A percentile compares a stretch with the other conserved stretches of the same genome.
These are phyloP conservation scores for Pachydiplax longipennis DNA, from an alignment of 2,888 invertebrate genomes.

Conservation along the genomic window DNA sequence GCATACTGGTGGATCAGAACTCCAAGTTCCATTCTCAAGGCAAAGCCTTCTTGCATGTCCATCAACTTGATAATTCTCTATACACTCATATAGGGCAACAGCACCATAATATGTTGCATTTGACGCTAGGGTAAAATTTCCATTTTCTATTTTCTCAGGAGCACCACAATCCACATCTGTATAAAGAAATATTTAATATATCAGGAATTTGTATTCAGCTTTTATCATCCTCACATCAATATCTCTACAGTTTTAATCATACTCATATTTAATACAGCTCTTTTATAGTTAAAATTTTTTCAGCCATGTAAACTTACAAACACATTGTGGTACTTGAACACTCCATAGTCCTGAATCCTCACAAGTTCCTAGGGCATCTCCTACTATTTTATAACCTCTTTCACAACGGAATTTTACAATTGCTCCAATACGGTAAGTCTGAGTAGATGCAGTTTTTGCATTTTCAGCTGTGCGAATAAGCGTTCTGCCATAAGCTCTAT, in stretches of 20 bases:
- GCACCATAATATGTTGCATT: constrained; percentile 91
- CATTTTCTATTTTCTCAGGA: constrained; percentile 75
- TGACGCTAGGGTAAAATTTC: constrained; percentile 79
- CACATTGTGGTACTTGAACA: constrained; percentile 81
- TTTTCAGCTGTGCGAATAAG: constrained; percentile 78
- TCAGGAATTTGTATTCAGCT: not conserved
- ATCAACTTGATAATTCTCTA: constrained; percentile 79
- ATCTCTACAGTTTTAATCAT: too few relatives aligned
- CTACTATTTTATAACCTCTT: constrained; percentile 85
- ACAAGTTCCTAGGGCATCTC: constrained; percentile 84
- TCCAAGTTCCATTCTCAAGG: constrained; percentile 90
- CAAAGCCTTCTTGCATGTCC: constrained; percentile 85
- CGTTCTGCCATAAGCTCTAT: constrained; percentile 86
- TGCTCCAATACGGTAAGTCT: constrained; percentile 86
- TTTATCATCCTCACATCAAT: too few relatives aligned
- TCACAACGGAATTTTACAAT: constrained; percentile 89
- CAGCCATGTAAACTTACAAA: constrained; percentile 69
- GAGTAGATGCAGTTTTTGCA: constrained; percentile 69
- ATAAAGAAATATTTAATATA: constrained; percentile 50
- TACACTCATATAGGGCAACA: constrained; percentile 83
- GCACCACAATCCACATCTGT: constrained; percentile 86
- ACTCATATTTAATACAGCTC: not conserved
- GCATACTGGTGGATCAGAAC: constrained; percentile 82
- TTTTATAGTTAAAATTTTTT: not conserved
- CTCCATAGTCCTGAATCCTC: constrained; percentile 88